phyloP scores from a whole-genome alignment of 2,113 vertebrate species.

The Puma concolor region DNA sequence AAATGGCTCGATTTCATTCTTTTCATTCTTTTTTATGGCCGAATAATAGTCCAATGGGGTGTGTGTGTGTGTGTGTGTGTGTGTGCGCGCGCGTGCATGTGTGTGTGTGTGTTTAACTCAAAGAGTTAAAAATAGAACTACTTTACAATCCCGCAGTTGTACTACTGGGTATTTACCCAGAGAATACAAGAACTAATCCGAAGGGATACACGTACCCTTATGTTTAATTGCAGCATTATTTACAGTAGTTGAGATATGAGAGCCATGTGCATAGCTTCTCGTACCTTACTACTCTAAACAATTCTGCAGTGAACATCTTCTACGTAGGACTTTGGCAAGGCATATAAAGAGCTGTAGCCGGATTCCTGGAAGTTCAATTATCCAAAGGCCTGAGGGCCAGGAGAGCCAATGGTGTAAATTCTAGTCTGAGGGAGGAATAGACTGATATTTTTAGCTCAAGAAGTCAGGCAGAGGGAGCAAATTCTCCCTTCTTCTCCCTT shows the following conservation, averaged over 20 bases:
- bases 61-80: background rate
- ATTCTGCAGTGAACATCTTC: background rate
- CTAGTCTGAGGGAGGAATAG: background rate
- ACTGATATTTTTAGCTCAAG: background rate
- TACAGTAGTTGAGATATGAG: background rate
- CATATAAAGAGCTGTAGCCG: background rate
- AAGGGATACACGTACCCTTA: background rate
- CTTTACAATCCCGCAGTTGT: background rate
- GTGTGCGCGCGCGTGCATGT: too few species aligned
- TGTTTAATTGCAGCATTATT: background rate
- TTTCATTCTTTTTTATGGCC: background rate
- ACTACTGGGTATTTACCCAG: background rate
- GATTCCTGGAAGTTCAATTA: background rate
- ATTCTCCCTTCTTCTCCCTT: background rate
- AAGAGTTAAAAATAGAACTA: background rate
- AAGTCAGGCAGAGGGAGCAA: background rate
- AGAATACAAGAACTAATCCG: background rate
- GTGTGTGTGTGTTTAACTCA: background rate
- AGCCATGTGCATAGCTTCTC: background rate
- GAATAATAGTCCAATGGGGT: background rate
- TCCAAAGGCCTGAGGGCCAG: background rate
- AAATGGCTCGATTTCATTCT: background rate
- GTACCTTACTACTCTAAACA: background rate
- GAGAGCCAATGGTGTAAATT: background rate
- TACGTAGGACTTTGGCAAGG: background rate